These are phyloP conservation scores for Antheraea mylitta DNA, from an alignment of 1,140 invertebrate genomes.

Conservation along the genomic window DNA sequence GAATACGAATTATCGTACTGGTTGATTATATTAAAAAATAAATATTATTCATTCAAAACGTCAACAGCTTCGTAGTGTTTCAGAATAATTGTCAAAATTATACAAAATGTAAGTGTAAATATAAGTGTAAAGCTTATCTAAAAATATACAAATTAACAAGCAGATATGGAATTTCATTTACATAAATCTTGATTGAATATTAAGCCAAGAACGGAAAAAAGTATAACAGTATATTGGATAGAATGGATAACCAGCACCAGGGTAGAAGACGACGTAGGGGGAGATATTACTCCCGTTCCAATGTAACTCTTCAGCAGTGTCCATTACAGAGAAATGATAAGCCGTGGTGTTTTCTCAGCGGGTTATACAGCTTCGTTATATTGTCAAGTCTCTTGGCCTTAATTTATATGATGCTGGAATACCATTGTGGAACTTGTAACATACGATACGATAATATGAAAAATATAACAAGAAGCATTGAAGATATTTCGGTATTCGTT, in stretches of 20 bases:
- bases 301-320: neutral
- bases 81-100: conserved; percentile 2
- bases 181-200: neutral
- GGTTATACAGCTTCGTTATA: conserved; percentile 43
- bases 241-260: conserved; percentile 11
- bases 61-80: too few relatives aligned
- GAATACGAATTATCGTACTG: neutral
- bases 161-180: neutral
- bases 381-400: conserved; percentile 41
- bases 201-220: neutral
- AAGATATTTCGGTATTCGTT: conserved; percentile 49
- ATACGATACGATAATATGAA: conserved; percentile 35
- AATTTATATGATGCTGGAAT: conserved; percentile 50
- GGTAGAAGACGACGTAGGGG: conserved; percentile 39
- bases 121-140: neutral
- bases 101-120: neutral
- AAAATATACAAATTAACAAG: neutral
- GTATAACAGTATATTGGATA: neutral
- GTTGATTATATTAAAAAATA: neutral
- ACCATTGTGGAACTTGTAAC: conserved; percentile 48
- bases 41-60: too few relatives aligned
- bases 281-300: conserved; percentile 27
- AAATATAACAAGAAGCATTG: conserved; percentile 43
- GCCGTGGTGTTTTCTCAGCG: conserved; percentile 30
- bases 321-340: conserved; percentile 14